Conservation (phyloP, 2,113 vertebrate genomes). For the Haemorhous mexicanus region DNA sequence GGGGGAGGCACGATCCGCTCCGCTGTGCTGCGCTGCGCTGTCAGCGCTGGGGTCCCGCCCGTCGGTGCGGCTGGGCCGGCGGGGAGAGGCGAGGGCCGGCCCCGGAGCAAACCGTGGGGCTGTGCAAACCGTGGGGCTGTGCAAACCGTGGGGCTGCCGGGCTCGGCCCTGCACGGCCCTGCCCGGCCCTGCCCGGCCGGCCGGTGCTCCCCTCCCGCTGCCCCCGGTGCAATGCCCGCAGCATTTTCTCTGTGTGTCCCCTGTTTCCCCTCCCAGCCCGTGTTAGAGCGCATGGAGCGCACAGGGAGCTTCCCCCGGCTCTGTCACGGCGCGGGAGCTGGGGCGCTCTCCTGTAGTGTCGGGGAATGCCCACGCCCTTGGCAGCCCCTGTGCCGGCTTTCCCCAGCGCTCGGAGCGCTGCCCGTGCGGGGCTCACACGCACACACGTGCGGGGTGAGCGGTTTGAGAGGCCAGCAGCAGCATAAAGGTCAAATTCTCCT, state of each 20-base stretch:
- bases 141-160: rapidly evolving
- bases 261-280: not conserved
- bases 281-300: rapidly evolving
- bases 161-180: too few species aligned
- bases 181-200: not conserved
- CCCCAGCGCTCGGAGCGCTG: not conserved
- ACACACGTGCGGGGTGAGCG: rapidly evolving
- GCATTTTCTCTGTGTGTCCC: rapidly evolving
- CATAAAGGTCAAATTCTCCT: not conserved
- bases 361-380: rapidly evolving
- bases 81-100: too few species aligned
- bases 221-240: not conserved
- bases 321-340: rapidly evolving
- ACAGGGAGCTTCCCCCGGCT: rapidly evolving
- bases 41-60: not conserved
- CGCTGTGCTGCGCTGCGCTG: not conserved
- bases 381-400: rapidly evolving
- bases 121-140: too few species aligned
- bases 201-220: not conserved
- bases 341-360: rapidly evolving
- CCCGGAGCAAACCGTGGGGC: not conserved
- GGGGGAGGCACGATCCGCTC: not conserved
- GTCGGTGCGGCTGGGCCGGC: not conserved
- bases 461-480: not conserved
- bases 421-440: not conserved